Evolutionary conservation across 1,140 invertebrate genomes (phyloP).

Genomic region (Aplysia californica): DNA sequence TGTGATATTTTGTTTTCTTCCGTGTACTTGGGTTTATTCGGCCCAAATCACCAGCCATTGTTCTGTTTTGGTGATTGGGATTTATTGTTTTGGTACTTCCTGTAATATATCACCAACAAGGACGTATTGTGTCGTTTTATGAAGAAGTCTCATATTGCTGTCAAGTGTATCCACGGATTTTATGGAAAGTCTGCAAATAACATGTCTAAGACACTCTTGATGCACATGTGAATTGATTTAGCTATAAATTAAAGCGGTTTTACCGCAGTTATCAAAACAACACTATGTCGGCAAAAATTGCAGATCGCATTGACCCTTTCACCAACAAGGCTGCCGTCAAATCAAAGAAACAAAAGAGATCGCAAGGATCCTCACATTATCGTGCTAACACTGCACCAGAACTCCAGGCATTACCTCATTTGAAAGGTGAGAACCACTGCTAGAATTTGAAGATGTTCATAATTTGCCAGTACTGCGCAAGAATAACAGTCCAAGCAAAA

Average conservation of each 20-base stretch:
- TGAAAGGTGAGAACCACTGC: slow-evolving; percentile 69
- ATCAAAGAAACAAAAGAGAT: slow-evolving; percentile 68
- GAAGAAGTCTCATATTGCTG: slow-evolving; percentile 23
- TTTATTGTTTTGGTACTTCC: slow-evolving; percentile 1
- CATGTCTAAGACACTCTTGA: slow-evolving; percentile 19
- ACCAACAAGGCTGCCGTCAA: slow-evolving; percentile 65
- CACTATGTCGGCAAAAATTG: slow-evolving; percentile 63
- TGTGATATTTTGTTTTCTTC: slow-evolving; percentile 39
- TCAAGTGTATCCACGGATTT: slow-evolving; percentile 42
- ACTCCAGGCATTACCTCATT: slow-evolving; percentile 64
- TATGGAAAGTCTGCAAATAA: slow-evolving; percentile 32
- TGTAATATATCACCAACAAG: background rate
- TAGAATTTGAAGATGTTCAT: background rate
- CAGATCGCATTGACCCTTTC: slow-evolving; percentile 67
- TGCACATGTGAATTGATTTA: slow-evolving; percentile 36
- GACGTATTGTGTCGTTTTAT: slow-evolving; percentile 1
- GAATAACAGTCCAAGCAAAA: no score
- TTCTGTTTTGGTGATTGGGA: background rate
- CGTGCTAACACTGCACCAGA: slow-evolving; percentile 67
- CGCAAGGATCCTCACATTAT: slow-evolving; percentile 69
- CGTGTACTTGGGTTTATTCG: background rate
- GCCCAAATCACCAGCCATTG: background rate
- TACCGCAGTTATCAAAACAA: slow-evolving; percentile 28
- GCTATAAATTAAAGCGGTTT: slow-evolving; percentile 26
- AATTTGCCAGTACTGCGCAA: no score